Conservation (phyloP, 2,888 invertebrate species). For the Leistus spinibarbis region DNA sequence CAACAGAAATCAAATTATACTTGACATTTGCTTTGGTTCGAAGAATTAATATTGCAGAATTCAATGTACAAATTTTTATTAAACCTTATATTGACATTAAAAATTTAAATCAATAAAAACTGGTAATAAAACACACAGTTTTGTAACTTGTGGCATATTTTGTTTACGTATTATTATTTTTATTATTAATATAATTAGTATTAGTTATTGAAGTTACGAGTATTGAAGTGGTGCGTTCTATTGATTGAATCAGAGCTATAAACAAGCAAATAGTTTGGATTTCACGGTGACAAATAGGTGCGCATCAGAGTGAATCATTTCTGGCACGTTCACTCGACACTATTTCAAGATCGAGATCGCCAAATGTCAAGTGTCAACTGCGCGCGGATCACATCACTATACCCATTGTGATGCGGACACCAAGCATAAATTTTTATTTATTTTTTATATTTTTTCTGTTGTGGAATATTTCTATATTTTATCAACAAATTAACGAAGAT, state of each 20-base stretch:
- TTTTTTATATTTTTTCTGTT: not conserved
- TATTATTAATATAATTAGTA: no score
- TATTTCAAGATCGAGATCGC: constrained; percentile 31
- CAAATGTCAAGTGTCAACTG: constrained; percentile 26
- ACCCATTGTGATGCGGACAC: no score
- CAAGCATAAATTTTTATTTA: no score
- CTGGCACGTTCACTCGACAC: constrained; percentile 21
- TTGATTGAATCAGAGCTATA: not conserved
- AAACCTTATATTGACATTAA: not conserved
- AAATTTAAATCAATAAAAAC: not conserved
- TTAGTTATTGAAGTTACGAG: no score
- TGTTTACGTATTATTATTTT: no score
- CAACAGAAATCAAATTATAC: not conserved
- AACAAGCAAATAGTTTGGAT: not conserved
- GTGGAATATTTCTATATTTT: not conserved
- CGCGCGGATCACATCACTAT: not conserved
- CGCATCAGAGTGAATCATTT: not conserved
- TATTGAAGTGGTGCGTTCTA: no score
- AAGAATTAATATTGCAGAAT: not conserved
- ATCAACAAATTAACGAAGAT: not conserved
- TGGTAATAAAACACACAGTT: not conserved
- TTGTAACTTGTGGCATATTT: no score
- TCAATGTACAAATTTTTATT: not conserved
- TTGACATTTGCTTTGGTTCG: not conserved
- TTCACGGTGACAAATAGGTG: not conserved